Evolutionary conservation across 2,797 vertebrate species (phyloP), one percentile per base, ranked within the genome.

Genomic region (Gadopsis bispinosus): DNA sequence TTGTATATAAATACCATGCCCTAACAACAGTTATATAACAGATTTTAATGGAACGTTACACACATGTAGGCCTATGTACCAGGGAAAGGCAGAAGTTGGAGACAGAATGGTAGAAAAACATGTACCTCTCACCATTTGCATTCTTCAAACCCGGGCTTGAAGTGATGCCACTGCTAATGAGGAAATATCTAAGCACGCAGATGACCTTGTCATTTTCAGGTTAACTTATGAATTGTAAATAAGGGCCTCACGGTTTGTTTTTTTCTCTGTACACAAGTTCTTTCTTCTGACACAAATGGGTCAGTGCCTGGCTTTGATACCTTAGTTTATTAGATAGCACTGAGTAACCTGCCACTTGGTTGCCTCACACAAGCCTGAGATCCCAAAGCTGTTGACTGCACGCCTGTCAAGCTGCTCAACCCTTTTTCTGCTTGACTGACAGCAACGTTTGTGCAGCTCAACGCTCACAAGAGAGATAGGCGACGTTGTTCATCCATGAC

Each of bases 201-300:
- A 79, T 11, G 78, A 91, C 83, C 85, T 76, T 87, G 86, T 86
- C 85, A 83, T 84, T 83, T 90, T 70, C 71, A 89, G 80, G 87
- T 91, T 84, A 81, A 84, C 76, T 90, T 81, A 56, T 90, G 88
- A 88, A 94, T 93, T 86, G 88, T 88, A 88, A 92, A 88, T 86
- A 72, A 79, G 75, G 60, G 56, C 64, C 55, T 83, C 61, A 8
- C 81, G 64, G 4, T 58, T 35, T 35, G 33, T 81, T 73, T 83
- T 63, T 61, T 8, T 4, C 12, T 59, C 48, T 12, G 12, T 29
- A 63, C 48, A 62, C 45, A 78, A 85, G 78, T 13, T 41, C 39
- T 41, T 41, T 72, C 14, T 79, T 83, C 72, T 93, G 91, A 92
- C 91, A 91, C 83, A 93, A 92, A 78, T 91, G 80, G 91, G 91